Evolutionary conservation across 2,113 vertebrate genomes (phyloP).

Genomic region (Morone saxatilis): DNA sequence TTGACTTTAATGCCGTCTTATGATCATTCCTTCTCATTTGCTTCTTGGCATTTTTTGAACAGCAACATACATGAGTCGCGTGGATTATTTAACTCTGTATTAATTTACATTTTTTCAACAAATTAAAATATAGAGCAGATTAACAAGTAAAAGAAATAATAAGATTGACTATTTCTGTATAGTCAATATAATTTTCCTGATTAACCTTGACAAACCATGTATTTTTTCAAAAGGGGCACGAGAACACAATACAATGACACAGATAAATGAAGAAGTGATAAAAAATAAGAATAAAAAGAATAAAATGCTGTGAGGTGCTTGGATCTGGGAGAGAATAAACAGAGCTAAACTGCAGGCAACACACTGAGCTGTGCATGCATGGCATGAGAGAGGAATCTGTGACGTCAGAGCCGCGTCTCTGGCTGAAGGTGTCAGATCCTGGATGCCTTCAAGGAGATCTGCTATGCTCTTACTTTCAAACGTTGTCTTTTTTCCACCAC

Average conservation of each 20-base stretch:
- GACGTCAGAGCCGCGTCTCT: constrained; percentile 64
- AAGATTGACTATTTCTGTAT: no score
- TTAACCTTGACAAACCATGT: no score
- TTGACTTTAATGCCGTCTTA: no score
- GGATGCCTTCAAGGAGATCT: constrained; percentile 40
- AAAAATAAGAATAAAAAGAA: background rate
- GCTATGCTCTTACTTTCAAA: constrained; percentile 11
- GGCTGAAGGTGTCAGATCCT: constrained; percentile 48
- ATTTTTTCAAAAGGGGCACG: no score
- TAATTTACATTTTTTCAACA: no score
- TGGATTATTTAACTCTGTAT: no score
- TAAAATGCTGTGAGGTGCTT: background rate
- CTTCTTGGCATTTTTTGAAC: no score
- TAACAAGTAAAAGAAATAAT: no score
- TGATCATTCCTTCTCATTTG: no score
- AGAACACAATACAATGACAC: constrained; percentile 1
- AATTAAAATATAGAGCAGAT: no score
- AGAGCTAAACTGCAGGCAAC: background rate
- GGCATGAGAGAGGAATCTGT: constrained; percentile 52
- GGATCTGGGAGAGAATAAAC: constrained; percentile 23
- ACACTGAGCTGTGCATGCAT: constrained; percentile 32
- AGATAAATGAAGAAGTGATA: background rate
- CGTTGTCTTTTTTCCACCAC: background rate
- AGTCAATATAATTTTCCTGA: no score
- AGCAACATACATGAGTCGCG: no score